Evolutionary conservation across 2,888 invertebrate genomes (phyloP).

Genomic region (Balanococcus diminutus): DNA sequence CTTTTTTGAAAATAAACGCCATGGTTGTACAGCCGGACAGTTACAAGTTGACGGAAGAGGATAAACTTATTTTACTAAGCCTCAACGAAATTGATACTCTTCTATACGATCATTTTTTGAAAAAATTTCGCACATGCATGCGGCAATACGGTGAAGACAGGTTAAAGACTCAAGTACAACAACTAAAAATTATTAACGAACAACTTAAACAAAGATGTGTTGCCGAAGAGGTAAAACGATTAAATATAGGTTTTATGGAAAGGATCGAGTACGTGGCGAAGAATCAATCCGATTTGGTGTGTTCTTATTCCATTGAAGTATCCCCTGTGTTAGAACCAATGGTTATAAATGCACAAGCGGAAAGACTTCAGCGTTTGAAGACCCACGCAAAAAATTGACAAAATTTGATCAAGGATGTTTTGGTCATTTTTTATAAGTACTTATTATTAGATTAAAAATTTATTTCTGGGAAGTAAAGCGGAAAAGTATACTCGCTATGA

Average conservation of each 20-base stretch:
- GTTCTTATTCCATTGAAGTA: background rate
- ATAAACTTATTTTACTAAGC: background rate
- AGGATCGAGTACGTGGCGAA: background rate
- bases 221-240: background rate
- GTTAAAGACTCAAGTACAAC: background rate
- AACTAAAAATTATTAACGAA: background rate
- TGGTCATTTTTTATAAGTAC: too few species aligned
- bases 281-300: background rate
- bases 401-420: too few species aligned
- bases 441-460: too few species aligned
- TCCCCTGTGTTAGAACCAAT: background rate
- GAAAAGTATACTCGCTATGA: too few species aligned
- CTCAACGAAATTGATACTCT: background rate
- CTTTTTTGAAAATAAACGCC: conserved; percentile 40
- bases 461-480: too few species aligned
- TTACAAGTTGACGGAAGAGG: background rate
- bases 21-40: background rate
- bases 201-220: background rate
- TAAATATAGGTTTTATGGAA: background rate
- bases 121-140: background rate
- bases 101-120: background rate
- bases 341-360: background rate
- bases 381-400: too few species aligned
- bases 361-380: background rate
- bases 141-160: background rate